Conservation (phyloP, 2,113 vertebrate species). For the Neogobius melanostomus region DNA sequence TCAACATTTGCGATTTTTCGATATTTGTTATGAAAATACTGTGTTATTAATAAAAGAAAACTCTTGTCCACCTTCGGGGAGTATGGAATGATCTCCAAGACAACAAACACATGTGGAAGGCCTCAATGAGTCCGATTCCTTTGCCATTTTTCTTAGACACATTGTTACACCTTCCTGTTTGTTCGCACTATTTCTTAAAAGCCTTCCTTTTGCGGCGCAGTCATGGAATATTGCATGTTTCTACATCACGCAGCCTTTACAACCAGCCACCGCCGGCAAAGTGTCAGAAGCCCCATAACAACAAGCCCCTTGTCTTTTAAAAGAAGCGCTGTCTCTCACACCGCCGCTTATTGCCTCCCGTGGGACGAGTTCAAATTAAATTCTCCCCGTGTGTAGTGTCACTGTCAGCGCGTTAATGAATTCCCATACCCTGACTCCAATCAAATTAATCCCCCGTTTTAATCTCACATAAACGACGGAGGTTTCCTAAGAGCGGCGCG, state of each 20-base stretch:
- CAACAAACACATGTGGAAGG: too few relatives aligned
- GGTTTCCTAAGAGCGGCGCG: conserved; percentile 69
- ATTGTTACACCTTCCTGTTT: too few relatives aligned
- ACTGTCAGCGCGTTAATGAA: conserved; percentile 71
- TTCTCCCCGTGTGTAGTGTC: conserved; percentile 68
- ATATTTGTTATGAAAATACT: too few relatives aligned
- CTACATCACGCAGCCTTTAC: conserved; percentile 9
- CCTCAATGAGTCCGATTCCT: too few relatives aligned
- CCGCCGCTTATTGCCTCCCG: conserved; percentile 55
- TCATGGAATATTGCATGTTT: background rate
- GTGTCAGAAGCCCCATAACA: conserved; percentile 43
- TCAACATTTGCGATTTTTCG: too few relatives aligned
- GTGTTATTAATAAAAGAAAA: too few relatives aligned
- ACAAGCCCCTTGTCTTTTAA: conserved; percentile 53
- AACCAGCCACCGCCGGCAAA: conserved; percentile 62
- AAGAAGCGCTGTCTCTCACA: conserved; percentile 48
- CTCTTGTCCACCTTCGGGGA: too few relatives aligned
- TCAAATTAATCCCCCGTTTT: conserved; percentile 77
- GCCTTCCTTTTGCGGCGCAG: background rate
- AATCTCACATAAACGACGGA: conserved; percentile 77
- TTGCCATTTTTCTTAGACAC: too few relatives aligned
- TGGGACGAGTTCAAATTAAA: conserved; percentile 73
- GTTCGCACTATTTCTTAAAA: too few relatives aligned
- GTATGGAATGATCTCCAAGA: too few relatives aligned
- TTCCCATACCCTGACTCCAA: conserved; percentile 76